Conservation (phyloP, 2,888 invertebrate species). For the Drepana falcataria region DNA sequence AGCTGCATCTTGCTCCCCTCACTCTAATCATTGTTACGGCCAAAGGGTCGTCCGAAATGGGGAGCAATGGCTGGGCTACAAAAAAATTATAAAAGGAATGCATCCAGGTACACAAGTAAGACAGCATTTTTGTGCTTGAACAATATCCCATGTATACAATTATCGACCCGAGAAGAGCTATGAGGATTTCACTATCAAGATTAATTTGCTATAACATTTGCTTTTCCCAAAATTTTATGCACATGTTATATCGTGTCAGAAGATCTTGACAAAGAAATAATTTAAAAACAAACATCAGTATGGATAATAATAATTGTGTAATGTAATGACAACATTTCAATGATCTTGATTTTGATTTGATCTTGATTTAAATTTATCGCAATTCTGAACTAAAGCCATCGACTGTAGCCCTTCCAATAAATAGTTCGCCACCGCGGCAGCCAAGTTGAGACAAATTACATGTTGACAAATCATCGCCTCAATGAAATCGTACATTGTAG, state of each 20-base stretch:
- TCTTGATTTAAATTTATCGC: too few relatives aligned
- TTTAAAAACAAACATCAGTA: too few relatives aligned
- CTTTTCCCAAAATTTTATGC: too few relatives aligned
- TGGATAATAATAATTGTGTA: too few relatives aligned
- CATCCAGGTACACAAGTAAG: constrained; percentile 63
- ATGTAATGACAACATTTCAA: too few relatives aligned
- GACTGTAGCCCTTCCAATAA: too few relatives aligned
- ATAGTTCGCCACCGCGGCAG: background rate
- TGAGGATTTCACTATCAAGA: background rate
- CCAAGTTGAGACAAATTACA: constrained; percentile 16
- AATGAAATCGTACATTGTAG: constrained; percentile 19
- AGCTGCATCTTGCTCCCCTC: constrained; percentile 72
- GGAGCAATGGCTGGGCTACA: constrained; percentile 60
- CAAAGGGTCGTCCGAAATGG: constrained; percentile 68
- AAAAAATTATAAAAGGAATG: constrained; percentile 52
- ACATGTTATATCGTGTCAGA: too few relatives aligned
- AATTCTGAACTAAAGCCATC: too few relatives aligned
- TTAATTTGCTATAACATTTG: constrained; percentile 1
- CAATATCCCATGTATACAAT: constrained; percentile 12
- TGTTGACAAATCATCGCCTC: constrained; percentile 28
- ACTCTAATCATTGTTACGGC: constrained; percentile 65
- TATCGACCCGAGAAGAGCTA: background rate
- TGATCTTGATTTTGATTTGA: too few relatives aligned
- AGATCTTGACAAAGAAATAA: too few relatives aligned
- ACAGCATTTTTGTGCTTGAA: constrained; percentile 21